Conservation (phyloP, 2,797 vertebrate genomes). For the Xenopus petersii region DNA sequence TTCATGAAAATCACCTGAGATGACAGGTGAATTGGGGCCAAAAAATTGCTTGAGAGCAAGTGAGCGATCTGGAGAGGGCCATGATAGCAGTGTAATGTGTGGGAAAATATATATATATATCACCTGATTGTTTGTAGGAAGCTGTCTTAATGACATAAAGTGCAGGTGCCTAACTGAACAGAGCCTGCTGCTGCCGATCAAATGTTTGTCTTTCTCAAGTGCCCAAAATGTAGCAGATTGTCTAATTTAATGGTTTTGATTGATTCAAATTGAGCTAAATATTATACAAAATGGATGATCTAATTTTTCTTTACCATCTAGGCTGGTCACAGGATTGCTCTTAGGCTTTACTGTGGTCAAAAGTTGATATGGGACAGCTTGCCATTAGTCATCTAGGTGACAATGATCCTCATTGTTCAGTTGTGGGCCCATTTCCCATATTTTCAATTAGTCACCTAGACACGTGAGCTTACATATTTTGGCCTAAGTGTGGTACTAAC, state of each 20-base stretch:
- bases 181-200: background rate
- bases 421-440: slow-evolving; percentile 1
- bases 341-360: slow-evolving; percentile 34
- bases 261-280: slow-evolving; percentile 18
- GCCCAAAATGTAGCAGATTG: slow-evolving; percentile 7
- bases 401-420: slow-evolving; percentile 24
- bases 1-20: too few relatives aligned
- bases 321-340: slow-evolving; percentile 30
- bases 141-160: too few relatives aligned
- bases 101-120: too few relatives aligned
- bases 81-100: too few relatives aligned
- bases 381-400: slow-evolving; percentile 20
- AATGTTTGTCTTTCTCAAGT: slow-evolving; percentile 11
- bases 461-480: too few relatives aligned
- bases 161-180: background rate
- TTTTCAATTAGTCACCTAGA: too few relatives aligned
- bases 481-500: too few relatives aligned
- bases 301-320: slow-evolving; percentile 22
- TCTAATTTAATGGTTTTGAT: too few relatives aligned
- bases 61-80: too few relatives aligned
- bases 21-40: too few relatives aligned
- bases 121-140: too few relatives aligned
- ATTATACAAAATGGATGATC: slow-evolving; percentile 21
- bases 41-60: too few relatives aligned
- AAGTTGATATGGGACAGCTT: background rate